A percentile compares a stretch with the other conserved stretches of the same genome.
Evolutionary conservation across 2,113 vertebrate genomes (phyloP).

Genomic region (Stegastes partitus): DNA sequence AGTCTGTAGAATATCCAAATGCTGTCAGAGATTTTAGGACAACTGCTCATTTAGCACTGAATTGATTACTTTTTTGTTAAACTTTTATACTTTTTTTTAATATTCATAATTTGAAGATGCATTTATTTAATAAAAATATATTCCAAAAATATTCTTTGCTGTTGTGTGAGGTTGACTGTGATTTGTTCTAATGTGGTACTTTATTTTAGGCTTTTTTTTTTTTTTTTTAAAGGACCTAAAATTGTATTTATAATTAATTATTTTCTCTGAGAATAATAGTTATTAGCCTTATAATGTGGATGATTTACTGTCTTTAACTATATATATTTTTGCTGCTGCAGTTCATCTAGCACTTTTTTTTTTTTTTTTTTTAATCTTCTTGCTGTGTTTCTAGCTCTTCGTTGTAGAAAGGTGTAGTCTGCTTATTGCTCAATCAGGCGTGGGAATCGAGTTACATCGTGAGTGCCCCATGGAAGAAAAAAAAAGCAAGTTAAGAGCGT

Average conservation of each 20-base stretch:
- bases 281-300: background rate
- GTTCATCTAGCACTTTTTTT: background rate
- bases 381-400: slow-evolving; percentile 7
- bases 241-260: no score
- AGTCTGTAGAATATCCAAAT: slow-evolving; percentile 24
- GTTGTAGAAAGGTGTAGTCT: slow-evolving; percentile 34
- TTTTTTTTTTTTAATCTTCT: background rate
- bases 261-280: background rate
- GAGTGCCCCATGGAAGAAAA: slow-evolving; percentile 20
- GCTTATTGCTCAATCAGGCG: slow-evolving; percentile 69
- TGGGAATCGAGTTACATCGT: slow-evolving; percentile 75
- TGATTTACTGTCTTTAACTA: background rate
- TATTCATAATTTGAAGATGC: slow-evolving; percentile 22
- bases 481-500: slow-evolving; percentile 34
- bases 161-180: background rate
- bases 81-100: slow-evolving; percentile 48
- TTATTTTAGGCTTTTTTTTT: no score
- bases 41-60: slow-evolving; percentile 17
- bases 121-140: slow-evolving; percentile 47
- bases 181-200: background rate
- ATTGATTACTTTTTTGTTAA: background rate
- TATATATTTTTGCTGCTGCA: background rate
- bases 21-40: slow-evolving; percentile 11
- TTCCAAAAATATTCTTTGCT: background rate
- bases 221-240: no score